These are phyloP conservation scores for Abrostola tripartita DNA, from an alignment of 2,888 invertebrate species.

Conservation along the genomic window DNA sequence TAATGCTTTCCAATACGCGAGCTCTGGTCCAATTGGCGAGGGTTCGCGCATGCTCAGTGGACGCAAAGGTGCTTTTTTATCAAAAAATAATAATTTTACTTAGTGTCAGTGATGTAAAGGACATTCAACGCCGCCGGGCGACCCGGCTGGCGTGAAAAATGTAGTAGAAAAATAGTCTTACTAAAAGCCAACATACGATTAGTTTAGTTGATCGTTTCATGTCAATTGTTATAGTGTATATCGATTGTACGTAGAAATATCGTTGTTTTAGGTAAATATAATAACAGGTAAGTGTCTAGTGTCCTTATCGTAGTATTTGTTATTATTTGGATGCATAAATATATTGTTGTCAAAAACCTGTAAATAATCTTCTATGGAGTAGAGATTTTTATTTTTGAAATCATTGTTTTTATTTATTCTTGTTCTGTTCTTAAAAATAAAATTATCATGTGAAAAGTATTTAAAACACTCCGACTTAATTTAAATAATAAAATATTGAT, in stretches of 20 bases:
- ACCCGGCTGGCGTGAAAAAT: conserved; percentile 75
- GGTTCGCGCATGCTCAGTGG: conserved; percentile 77
- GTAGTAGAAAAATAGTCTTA: conserved; percentile 62
- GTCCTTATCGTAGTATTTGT: conserved; percentile 20
- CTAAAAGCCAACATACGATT: conserved; percentile 65
- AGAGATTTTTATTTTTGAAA: conserved; percentile 2
- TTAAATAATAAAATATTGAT: no score
- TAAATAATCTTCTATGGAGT: neutral
- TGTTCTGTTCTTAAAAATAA: neutral
- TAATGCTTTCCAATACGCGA: conserved; percentile 66
- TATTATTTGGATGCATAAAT: conserved; percentile 25
- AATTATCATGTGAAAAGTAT: no score
- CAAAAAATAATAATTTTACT: conserved; percentile 71
- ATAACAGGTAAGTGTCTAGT: conserved; percentile 58
- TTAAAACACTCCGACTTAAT: no score
- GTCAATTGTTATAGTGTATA: conserved; percentile 83
- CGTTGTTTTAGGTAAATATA: conserved; percentile 69
- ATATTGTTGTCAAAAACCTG: neutral
- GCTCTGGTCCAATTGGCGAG: conserved; percentile 79
- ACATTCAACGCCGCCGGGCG: conserved; percentile 72
- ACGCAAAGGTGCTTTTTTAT: conserved; percentile 59
- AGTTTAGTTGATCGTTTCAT: conserved; percentile 65
- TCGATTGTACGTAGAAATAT: conserved; percentile 65
- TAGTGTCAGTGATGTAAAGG: conserved; percentile 80
- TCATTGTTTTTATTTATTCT: neutral